Evolutionary conservation across 2,113 vertebrate genomes (phyloP).

Genomic region (Madoqua kirkii): DNA sequence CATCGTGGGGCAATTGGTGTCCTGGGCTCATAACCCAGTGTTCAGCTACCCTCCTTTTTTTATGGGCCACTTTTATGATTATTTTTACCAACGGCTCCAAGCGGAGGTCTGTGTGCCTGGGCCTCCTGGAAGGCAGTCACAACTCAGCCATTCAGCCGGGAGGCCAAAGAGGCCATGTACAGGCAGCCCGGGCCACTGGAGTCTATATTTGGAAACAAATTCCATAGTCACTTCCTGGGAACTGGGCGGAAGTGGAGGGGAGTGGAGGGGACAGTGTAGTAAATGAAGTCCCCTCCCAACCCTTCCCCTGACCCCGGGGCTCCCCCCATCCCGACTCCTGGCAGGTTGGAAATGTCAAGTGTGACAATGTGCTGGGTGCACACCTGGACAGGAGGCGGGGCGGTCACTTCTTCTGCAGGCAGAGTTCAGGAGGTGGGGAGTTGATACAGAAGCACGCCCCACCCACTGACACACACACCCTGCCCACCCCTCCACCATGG

Average conservation of each 20-base stretch:
- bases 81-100: background rate
- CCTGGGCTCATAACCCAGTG: background rate
- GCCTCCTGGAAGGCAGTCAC: background rate
- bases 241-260: conserved; percentile 60
- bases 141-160: background rate
- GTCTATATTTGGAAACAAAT: conserved; percentile 82
- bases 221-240: conserved; percentile 70
- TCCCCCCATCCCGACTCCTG: background rate
- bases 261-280: background rate
- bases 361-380: background rate
- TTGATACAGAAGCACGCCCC: background rate
- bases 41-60: background rate
- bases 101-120: background rate
- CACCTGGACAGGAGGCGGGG: rapidly evolving
- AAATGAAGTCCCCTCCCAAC: rapidly evolving
- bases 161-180: background rate
- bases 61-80: background rate
- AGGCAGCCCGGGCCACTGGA: background rate
- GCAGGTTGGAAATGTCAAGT: background rate
- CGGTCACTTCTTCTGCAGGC: background rate
- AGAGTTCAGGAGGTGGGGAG: background rate
- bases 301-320: rapidly evolving
- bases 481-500: rapidly evolving
- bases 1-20: background rate
- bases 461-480: too few species aligned